These are phyloP conservation scores for Elephas maximus DNA, from an alignment of 2,113 vertebrate species.

Conservation along the genomic window DNA sequence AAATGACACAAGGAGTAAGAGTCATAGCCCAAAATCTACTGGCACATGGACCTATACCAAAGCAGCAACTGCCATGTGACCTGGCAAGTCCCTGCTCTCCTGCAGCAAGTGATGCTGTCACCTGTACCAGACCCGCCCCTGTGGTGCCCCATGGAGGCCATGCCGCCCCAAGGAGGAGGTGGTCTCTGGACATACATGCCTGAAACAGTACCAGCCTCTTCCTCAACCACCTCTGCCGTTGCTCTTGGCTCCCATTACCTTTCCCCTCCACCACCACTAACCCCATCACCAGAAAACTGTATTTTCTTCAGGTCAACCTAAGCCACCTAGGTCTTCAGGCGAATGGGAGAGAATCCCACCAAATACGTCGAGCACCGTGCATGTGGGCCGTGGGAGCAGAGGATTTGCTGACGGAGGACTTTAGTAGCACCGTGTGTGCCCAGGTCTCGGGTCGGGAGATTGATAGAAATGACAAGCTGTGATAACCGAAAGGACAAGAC, in stretches of 20 bases:
- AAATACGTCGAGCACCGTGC: background rate
- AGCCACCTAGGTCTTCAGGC: background rate
- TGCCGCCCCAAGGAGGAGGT: rapidly evolving
- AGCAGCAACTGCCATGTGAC: background rate
- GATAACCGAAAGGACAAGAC: background rate
- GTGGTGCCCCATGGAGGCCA: background rate
- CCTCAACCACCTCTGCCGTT: rapidly evolving
- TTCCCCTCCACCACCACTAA: background rate
- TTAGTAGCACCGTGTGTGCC: background rate
- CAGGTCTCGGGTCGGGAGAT: background rate
- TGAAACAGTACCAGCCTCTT: background rate
- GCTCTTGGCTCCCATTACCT: no score
- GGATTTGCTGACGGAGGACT: background rate
- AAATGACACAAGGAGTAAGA: conserved; percentile 26
- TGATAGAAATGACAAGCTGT: background rate
- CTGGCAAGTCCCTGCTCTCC: background rate
- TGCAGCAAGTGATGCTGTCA: background rate
- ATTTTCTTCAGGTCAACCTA: background rate
- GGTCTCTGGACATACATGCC: rapidly evolving
- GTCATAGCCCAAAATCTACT: background rate
- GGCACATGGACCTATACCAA: background rate
- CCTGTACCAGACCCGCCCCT: background rate
- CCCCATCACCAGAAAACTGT: background rate
- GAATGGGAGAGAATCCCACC: background rate
- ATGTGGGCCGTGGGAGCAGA: background rate